Conservation (phyloP, 92 coral and sea anemone species). For the Desmophyllum pertusum region DNA sequence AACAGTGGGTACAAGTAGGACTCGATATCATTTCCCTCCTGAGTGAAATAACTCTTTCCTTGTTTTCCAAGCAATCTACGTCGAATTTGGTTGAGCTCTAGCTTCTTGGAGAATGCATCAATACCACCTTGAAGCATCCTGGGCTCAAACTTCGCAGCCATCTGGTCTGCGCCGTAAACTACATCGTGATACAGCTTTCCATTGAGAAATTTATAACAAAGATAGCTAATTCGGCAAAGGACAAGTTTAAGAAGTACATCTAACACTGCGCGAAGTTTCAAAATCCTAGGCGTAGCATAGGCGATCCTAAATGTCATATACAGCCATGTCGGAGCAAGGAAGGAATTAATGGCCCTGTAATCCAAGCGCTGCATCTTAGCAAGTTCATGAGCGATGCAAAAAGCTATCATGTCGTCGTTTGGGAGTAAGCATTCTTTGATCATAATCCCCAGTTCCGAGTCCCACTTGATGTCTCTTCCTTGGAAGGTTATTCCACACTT, state of each 20-base stretch:
- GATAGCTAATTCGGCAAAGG: conserved; percentile 72
- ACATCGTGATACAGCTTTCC: conserved; percentile 59
- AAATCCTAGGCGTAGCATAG: conserved; percentile 51
- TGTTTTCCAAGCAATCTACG: conserved; percentile 70
- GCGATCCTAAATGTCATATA: conserved; percentile 75
- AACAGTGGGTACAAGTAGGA: conserved; percentile 60
- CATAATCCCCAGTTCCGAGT: conserved; percentile 79
- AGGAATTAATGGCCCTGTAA: conserved; percentile 49
- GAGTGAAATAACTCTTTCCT: conserved; percentile 68
- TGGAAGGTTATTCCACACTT: conserved; percentile 77
- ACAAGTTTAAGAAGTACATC: conserved; percentile 74
- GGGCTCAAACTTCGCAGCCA: conserved; percentile 64
- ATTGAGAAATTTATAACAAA: conserved; percentile 60
- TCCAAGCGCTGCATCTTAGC: conserved; percentile 68
- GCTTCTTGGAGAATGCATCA: conserved; percentile 67
- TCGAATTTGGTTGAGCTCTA: conserved; percentile 68
- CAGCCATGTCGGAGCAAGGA: conserved; percentile 77
- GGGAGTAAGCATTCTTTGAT: conserved; percentile 74
- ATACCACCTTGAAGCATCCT: conserved; percentile 77
- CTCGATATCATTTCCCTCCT: conserved; percentile 79
- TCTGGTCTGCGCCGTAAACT: conserved; percentile 67
- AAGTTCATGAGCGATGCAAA: conserved; percentile 79
- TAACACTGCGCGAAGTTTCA: conserved; percentile 42
- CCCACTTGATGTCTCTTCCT: conserved; percentile 81
- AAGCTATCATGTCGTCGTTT: conserved; percentile 75